Evolutionary conservation across 1,140 invertebrate genomes (phyloP), one percentile per base, ranked within the genome.

Genomic region (Theocolax elegans): DNA sequence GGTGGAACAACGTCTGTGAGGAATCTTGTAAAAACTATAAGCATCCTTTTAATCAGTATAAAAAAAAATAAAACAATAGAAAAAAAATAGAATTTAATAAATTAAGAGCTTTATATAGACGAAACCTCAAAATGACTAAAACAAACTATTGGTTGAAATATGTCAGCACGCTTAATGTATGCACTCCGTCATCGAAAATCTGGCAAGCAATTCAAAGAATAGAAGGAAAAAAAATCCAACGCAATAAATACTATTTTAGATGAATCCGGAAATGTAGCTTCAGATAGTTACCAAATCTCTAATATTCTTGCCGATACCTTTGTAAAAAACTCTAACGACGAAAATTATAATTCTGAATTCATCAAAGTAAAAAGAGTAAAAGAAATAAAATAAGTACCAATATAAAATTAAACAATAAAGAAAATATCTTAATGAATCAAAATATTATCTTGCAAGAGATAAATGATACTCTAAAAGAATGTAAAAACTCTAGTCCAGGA

Each of bases 1-100:
- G 81, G 80, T 81, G 79, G 78, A 80, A 79, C 51, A 51, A 75
- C 13, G 66, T 79, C 27, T 82, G 80, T 63, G 38, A 72, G 59
- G 62, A 48, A 19, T 74, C 75, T 31, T n/a, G 74, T 13, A 79
- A 77, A 73, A 53, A 75, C 59, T 60, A 72, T 9, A 82, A 77
- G 73, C 74, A 75, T 17, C 74, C 80, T 1, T 54, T 78, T 15
- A 76, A 75, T 44, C 44, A 70, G 9, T 80, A 74, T 46, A 80
- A 76, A 70, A 71, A 68, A 66, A 74, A 82, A 53, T 75, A 73
- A 56, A 80, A 65, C 51, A 44, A 29, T 29, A 67, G 51, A 27
- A 76, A 71, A 53, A 44, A 74, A 74, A 70, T 77, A 42, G 74
- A 77, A 56, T 78, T 53, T n/a, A 80, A 75, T 76, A 77, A 68